Base-by-base conservation (phyloP, 1,140 invertebrate genomes). In the Pogonognathellus flavescens region DNA sequence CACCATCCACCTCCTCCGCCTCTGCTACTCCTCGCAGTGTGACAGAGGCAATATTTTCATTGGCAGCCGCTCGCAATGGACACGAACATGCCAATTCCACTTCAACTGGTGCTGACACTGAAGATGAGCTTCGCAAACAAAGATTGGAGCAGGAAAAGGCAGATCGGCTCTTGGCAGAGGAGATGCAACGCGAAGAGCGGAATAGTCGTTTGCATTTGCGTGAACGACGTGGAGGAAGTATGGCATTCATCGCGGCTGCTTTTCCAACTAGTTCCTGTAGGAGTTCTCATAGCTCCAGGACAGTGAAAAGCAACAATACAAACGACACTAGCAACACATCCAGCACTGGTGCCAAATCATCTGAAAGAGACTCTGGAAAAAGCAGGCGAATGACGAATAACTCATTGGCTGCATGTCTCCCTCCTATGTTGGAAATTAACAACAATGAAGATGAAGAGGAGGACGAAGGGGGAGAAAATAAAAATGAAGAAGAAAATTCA, bases 351-450 rank as follows among this genome's bases (percentile, higher is more conserved):
- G 16, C 25, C 14, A 76, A 85, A 60, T 25, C 59, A 18, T 86
- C 76, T 52, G 82, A 25, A 25, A 84, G 81, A 10, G 70, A 76
- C 16, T 8, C 31, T 1, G 70, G 87, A 88, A 76, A 83, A 85
- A 76, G 84, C 84, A 80, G 85, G 84, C 25, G 89, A 89, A 89
- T 86, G 87, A 89, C 86, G 0, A 89, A 87, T 59, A 89, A 89
- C 81, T 88, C 87, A n/a, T 52, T 89, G 18, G 86, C 87, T 2
- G 83, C 86, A 11, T 81, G 57, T 53, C 81, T 86, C 18, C 60
- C 83, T 50, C 84, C 70, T 0, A 82, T 57, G 31, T 31, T 57
- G 10, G 86, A 86, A 41, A 62, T 76, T 52, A 82, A 83, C 31
- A 50, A 82, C 18, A 81, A 83, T 66, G 76, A 82, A 20, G 86